Conservation (phyloP, 1,140 invertebrate genomes). For the Camponotus pennsylvanicus region DNA sequence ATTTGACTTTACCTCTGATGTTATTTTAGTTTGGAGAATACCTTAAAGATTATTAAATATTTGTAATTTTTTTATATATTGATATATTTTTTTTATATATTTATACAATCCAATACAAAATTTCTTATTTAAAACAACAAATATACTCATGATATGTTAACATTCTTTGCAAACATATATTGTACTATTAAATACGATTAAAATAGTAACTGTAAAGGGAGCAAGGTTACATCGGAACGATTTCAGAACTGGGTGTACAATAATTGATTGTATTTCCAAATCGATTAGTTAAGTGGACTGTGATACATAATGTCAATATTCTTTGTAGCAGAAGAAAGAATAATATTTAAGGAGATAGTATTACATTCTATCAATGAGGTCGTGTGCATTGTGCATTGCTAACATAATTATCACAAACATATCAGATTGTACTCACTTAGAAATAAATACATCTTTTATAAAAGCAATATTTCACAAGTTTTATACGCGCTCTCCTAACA, state of each 20-base stretch:
- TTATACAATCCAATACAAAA: not conserved
- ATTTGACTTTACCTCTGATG: not conserved
- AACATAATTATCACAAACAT: not conserved
- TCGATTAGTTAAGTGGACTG: constrained; percentile 14
- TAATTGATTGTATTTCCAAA: constrained; percentile 40
- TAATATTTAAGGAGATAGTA: constrained; percentile 10
- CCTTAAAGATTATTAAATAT: not conserved
- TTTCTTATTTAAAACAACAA: not conserved
- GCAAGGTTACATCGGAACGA: constrained; percentile 5
- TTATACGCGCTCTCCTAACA: not conserved
- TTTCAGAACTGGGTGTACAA: constrained; percentile 4
- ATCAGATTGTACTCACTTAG: not conserved
- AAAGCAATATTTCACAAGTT: not conserved
- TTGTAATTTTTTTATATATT: not conserved
- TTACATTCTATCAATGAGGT: not conserved
- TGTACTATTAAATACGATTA: not conserved
- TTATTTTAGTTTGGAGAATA: not conserved
- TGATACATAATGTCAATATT: constrained; percentile 6
- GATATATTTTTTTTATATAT: too few relatives aligned
- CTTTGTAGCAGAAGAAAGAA: not conserved
- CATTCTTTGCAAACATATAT: not conserved
- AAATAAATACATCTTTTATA: not conserved
- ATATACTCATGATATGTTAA: not conserved
- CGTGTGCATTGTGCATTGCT: not conserved
- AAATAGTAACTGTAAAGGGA: not conserved